Evolutionary conservation across 2,113 vertebrate genomes (phyloP), one percentile per base, ranked within the genome.

Genomic region (Bubo scandiacus): DNA sequence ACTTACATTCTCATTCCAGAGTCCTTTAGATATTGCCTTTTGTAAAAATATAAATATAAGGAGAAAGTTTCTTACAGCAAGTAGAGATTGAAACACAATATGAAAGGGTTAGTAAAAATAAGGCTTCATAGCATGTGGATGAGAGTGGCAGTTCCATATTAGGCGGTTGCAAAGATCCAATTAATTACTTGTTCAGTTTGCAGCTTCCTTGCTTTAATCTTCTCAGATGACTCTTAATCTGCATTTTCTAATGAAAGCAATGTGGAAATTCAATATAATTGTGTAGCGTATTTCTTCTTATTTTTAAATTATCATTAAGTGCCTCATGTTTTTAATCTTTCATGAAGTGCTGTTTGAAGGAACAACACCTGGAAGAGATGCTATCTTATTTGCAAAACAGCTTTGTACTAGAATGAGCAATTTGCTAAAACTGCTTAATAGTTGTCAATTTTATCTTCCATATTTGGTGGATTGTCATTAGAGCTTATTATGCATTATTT

Each of bases 151-250:
- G 40, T 80, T 73, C 23, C 30, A 6, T 62, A 25, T 29, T 45
- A 59, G 20, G 26, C 43, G 77, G 9, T 47, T 92, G 54, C 45
- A 83, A 55, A 93, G n/a, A 88, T 83, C 5, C 11, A 58, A 14
- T 79, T 93, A 94, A 73, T 90, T 81, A 55, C 10, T 75, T 67
- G 32, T 74, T 90, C 63, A 83, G 6, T 6, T 90, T 96, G 30
- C 51, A 83, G 71, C 12, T 96, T 88, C n/a, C 42, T 90, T 94
- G 26, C 45, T 95, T 93, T 90, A 73, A 81, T 78, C 38, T 70
- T 90, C 67, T 83, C 38, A 51, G 20, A 55, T 85, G 62, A 81
- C 47, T 77, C 36, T 47, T 86, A 83, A 81, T 78, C 75, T 92
- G 32, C 26, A 58, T 90, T 86, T 93, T 70, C 32, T 63, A 77